Conservation (phyloP, 2,797 vertebrate genomes). For the Catostomus latipinnis region DNA sequence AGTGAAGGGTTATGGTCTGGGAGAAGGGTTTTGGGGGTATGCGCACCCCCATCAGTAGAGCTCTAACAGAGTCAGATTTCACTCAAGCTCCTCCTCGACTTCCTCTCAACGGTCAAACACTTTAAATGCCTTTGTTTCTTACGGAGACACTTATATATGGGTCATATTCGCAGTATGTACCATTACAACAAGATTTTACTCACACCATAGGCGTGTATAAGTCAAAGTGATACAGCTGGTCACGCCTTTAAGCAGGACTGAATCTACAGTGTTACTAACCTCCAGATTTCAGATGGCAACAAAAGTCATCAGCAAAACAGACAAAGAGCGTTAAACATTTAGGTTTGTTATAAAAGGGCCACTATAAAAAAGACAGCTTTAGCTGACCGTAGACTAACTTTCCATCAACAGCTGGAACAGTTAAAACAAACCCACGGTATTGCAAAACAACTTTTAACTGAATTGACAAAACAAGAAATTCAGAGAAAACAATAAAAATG, state of each 20-base stretch:
- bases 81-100: constrained; percentile 82
- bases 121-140: constrained; percentile 45
- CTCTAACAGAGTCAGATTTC: constrained; percentile 78
- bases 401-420: not conserved
- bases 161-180: not conserved
- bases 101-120: constrained; percentile 69
- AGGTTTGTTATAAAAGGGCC: not conserved
- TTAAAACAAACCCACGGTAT: not conserved
- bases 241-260: constrained; percentile 4
- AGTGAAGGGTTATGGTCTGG: not conserved
- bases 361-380: not conserved
- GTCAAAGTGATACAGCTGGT: not conserved
- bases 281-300: not conserved
- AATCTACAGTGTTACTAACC: not conserved
- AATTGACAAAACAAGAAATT: not conserved
- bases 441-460: not conserved
- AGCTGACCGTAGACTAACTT: constrained; percentile 17
- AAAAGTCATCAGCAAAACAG: not conserved
- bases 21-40: constrained; percentile 2
- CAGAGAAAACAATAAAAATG: too few relatives aligned
- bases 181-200: not conserved
- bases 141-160: constrained; percentile 14
- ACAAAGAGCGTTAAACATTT: not conserved
- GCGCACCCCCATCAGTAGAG: constrained; percentile 50
- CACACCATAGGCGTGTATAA: not conserved